Base-by-base conservation (phyloP, 2,797 vertebrate species). In the Gymnodraco acuticeps region DNA sequence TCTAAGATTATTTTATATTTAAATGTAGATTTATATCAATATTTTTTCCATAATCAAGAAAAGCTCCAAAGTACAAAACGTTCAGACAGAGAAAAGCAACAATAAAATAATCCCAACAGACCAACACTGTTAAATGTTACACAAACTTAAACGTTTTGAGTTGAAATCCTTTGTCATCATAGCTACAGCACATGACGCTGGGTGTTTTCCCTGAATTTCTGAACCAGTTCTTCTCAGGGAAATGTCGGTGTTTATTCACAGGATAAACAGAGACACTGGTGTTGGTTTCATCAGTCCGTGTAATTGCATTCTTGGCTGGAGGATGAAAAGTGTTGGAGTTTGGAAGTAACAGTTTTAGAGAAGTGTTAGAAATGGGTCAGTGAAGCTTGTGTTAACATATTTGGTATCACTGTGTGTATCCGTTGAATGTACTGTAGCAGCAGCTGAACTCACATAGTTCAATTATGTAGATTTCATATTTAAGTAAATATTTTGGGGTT, bases 251-350 rank as follows among this genome's bases (percentile, higher is more conserved):
- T 90, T 89, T 88, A 84, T 70, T 67, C 70, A 0, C 16, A 1
- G 33, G 53, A 76, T 85, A 86, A 87, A 86, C 78, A 86, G 14
- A 52, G 50, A 64, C 5, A 13, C 9, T 10, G 11, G 60, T 10
- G 70, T 19, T 10, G 63, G 64, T 70, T 75, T 63, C 50, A 58
- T 2, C 63, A 84, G 72, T 73, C 10, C 23, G 14, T 12, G 43
- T 6, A 12, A 84, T 75, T 23, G 72, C 64, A 50, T 78, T 89
- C 60, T 83, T 86, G 85, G 80, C 85, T 70, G 10, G 52, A 43
- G 60, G 46, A 31, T 56, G 31, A 55, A 14, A 1, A 2, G 43
- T 7, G 1, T 27, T 27, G 27, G 27, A 27, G 27, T 77, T 63
- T 68, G 42, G 46, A 13, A 19, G 69, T 66, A 61, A 20, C n/a